Conservation (phyloP, 2,113 vertebrate genomes). For the Corythaixoides concolor region DNA sequence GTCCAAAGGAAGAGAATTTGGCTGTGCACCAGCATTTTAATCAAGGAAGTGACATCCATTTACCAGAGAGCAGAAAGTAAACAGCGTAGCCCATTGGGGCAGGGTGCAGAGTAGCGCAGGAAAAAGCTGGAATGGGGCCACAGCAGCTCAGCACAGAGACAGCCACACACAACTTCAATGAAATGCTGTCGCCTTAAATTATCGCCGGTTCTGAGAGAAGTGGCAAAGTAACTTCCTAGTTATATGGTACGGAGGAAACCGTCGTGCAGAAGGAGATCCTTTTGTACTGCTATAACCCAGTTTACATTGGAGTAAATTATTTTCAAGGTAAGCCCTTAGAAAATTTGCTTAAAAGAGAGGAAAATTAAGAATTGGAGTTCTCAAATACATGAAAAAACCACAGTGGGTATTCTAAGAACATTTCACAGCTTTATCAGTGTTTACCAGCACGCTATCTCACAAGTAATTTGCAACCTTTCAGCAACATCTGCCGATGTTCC, state of each 20-base stretch:
- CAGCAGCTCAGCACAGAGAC: not conserved
- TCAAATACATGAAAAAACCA: not conserved
- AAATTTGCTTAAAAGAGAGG: not conserved
- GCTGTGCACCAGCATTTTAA: constrained; percentile 33
- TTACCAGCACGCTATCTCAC: not conserved
- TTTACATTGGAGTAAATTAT: not conserved
- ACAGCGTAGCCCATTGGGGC: not conserved
- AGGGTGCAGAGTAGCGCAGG: not conserved
- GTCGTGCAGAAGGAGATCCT: not conserved
- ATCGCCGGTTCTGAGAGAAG: not conserved
- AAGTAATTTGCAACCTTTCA: not conserved
- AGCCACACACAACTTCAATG: not conserved
- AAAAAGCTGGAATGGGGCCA: not conserved
- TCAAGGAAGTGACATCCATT: constrained; percentile 54
- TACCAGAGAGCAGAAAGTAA: constrained; percentile 37
- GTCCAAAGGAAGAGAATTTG: not conserved
- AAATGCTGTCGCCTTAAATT: not conserved
- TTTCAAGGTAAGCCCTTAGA: not conserved
- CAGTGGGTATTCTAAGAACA: not conserved
- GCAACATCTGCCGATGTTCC: not conserved
- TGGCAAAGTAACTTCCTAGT: not conserved
- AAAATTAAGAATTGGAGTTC: not conserved
- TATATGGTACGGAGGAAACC: not conserved
- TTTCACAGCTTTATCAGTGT: not conserved
- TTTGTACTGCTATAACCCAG: not conserved